Conservation (phyloP, 2,797 vertebrate species). For the Pygocentrus nattereri region DNA sequence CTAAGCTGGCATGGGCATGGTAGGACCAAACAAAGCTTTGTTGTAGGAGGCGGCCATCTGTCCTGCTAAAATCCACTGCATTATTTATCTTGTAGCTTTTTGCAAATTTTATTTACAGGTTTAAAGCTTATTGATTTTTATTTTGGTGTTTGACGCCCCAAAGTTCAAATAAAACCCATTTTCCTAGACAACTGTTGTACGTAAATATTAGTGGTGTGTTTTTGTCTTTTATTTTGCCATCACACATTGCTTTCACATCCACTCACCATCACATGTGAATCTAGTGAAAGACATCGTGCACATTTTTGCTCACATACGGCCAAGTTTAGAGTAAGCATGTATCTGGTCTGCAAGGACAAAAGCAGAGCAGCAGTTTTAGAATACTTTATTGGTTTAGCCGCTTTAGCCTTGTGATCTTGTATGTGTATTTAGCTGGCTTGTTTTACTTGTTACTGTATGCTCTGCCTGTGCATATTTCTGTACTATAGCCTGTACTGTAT, state of each 20-base stretch:
- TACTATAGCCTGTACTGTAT: background rate
- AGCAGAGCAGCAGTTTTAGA: background rate
- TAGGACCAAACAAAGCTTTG: slow-evolving; percentile 52
- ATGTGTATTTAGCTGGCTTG: background rate
- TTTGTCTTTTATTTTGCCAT: slow-evolving; percentile 44
- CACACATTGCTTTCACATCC: slow-evolving; percentile 21
- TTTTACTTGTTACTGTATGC: background rate
- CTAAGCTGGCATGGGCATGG: slow-evolving; percentile 29
- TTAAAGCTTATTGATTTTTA: slow-evolving; percentile 28
- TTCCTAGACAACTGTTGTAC: slow-evolving; percentile 57
- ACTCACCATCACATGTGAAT: slow-evolving; percentile 24
- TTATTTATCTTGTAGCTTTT: slow-evolving; percentile 48
- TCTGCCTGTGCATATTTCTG: background rate
- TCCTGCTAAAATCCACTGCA: slow-evolving; percentile 32
- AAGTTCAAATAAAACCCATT: slow-evolving; percentile 61
- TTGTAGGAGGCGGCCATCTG: slow-evolving; percentile 35
- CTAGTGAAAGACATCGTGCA: slow-evolving; percentile 9
- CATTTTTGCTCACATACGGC: slow-evolving; percentile 3
- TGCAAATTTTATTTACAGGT: slow-evolving; percentile 49
- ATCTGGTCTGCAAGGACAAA: background rate
- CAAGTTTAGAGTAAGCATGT: background rate
- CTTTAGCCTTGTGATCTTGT: background rate
- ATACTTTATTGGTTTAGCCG: background rate
- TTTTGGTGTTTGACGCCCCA: slow-evolving; percentile 49
- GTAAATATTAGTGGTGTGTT: slow-evolving; percentile 56